Conservation (phyloP, 2,888 invertebrate species). For the Agelastica alni region DNA sequence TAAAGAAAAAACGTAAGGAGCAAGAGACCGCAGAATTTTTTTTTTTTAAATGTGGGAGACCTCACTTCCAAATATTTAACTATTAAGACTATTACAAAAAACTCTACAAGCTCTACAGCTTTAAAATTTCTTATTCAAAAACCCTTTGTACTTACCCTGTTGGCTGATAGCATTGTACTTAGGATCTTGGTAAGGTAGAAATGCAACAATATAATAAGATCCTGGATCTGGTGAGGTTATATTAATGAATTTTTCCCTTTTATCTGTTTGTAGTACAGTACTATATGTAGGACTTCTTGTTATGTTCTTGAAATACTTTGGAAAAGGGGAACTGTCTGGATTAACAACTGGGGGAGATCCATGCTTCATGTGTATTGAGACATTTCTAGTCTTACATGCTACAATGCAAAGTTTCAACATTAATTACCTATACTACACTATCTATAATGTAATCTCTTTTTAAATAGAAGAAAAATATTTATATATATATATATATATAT, state of each 20-base stretch:
- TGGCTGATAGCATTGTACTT: slow-evolving; percentile 72
- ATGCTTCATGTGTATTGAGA: slow-evolving; percentile 74
- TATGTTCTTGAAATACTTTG: slow-evolving; percentile 53
- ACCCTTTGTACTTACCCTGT: slow-evolving; percentile 62
- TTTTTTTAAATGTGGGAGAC: too few species aligned
- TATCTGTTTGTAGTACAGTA: slow-evolving; percentile 66
- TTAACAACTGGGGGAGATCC: slow-evolving; percentile 83
- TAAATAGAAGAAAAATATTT: not conserved
- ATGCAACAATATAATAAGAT: slow-evolving; percentile 80
- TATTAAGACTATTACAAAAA: too few species aligned
- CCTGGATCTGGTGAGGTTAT: slow-evolving; percentile 72
- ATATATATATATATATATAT: not conserved
- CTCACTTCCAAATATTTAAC: too few species aligned
- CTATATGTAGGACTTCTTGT: slow-evolving; percentile 59
- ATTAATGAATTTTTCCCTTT: slow-evolving; percentile 62
- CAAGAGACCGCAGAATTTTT: too few species aligned
- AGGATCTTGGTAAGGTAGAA: slow-evolving; percentile 78
- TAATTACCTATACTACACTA: too few species aligned
- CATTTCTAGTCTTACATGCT: slow-evolving; percentile 57
- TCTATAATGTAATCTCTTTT: too few species aligned
- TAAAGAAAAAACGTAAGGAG: too few species aligned
- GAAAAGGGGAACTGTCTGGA: slow-evolving; percentile 79
- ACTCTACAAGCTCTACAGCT: too few species aligned
- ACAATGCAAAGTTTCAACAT: too few species aligned
- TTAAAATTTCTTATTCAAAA: too few species aligned